Evolutionary conservation across 1,140 invertebrate species (phyloP), one percentile per base, ranked within the genome.

Genomic region (Epicauta chinensis): DNA sequence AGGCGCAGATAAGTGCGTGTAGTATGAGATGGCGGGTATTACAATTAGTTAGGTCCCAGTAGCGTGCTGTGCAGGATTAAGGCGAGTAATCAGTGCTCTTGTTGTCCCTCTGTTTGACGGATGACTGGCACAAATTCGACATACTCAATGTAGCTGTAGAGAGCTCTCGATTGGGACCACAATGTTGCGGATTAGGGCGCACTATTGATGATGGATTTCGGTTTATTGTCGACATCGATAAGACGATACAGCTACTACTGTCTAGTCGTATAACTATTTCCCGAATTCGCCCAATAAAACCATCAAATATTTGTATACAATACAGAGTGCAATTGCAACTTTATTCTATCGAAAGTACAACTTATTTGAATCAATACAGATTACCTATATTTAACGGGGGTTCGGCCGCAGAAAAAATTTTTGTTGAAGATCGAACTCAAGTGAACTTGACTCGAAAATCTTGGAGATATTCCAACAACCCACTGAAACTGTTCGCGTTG

Each of bases 1-100:
- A 54, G 47, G 23, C 4, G 40, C 43, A 51, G 38, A 37, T 51
- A 51, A 40, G 41, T 39, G 23, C 34, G 23, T 37, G 47, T 16
- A 32, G 48, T 50, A n/a, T n/a, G 23, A 23, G 48, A 50, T 50
- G 48, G 37, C 42, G 37, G 61, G 63, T 61, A 63, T 65, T 65
- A 65, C 61, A 65, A 65, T 65, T 65, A 65, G 61, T 55, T 56
- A 51, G 63, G 59, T n/a, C 23, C 52, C 58, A 63, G 63, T 60
- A 61, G 61, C 63, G 55, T 63, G 63, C 63, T 65, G 63, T 59
- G 63, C 51, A 47, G 63, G 63, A 65, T 65, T 65, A 65, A 49
- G 39, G 40, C 51, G 43, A 50, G 57, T 65, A 65, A 65, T 65
- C 63, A 65, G 63, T 49, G 56, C 56, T 56, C 58, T 60, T 58